phyloP scores from a whole-genome alignment of 2,888 invertebrate species.

The Pocota personata region DNA sequence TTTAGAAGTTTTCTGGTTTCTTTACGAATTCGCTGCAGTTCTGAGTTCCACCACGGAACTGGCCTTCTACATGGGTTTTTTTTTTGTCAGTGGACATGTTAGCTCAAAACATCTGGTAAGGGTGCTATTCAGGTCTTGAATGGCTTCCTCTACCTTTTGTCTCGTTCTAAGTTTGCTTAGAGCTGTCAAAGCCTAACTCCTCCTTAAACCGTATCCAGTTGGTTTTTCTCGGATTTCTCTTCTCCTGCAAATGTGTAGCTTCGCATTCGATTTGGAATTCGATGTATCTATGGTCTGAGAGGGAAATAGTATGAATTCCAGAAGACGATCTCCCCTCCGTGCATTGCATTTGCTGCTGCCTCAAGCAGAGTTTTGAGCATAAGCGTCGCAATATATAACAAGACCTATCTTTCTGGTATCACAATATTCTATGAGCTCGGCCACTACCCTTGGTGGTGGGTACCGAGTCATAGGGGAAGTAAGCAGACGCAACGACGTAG shows the following conservation, averaged over 20 bases:
- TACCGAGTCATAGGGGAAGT: background rate
- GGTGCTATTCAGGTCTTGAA: background rate
- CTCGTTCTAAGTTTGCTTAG: background rate
- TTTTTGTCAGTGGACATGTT: too few relatives aligned
- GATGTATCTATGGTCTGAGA: background rate
- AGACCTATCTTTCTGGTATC: background rate
- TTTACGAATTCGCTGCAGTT: too few relatives aligned
- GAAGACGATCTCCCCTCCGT: background rate
- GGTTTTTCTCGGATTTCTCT: too few relatives aligned
- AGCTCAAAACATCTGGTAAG: too few relatives aligned
- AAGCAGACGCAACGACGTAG: too few relatives aligned
- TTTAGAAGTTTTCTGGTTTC: too few relatives aligned
- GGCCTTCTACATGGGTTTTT: too few relatives aligned
- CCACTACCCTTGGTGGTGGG: background rate
- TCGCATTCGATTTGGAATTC: background rate
- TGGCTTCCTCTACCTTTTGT: background rate
- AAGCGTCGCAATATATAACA: background rate
- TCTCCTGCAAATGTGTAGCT: too few relatives aligned
- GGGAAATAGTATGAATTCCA: too few relatives aligned
- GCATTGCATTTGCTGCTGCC: background rate
- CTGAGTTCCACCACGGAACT: too few relatives aligned
- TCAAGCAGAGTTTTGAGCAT: background rate
- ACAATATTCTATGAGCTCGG: background rate
- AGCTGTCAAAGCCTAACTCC: background rate
- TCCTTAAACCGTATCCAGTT: too few relatives aligned